Percentiles rank a stretch among this genome's conserved stretches.
Conservation (phyloP, 2,113 vertebrate genomes). For the Hippotragus niger region DNA sequence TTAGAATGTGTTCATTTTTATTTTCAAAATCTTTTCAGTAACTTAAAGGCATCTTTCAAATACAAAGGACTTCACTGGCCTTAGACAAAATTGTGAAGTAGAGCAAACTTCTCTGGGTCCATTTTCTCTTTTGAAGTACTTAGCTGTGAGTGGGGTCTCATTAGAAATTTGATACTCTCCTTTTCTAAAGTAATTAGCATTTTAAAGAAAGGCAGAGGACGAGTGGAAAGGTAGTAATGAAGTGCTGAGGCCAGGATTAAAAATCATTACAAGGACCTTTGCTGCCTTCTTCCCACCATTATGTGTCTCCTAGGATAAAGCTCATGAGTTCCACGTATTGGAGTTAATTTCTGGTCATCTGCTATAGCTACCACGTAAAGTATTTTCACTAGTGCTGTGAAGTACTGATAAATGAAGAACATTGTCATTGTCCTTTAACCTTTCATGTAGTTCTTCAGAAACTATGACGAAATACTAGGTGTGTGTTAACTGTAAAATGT, state of each 20-base stretch:
- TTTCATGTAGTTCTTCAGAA: not conserved
- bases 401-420: not conserved
- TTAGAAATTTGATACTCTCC: not conserved
- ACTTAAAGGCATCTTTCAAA: not conserved
- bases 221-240: not conserved
- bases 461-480: not conserved
- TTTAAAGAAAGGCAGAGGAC: not conserved
- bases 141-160: not conserved
- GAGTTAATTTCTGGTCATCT: not conserved
- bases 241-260: not conserved
- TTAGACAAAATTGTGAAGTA: not conserved
- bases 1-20: not conserved
- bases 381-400: not conserved
- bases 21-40: slow-evolving; percentile 12
- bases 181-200: not conserved
- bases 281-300: not conserved
- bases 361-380: not conserved
- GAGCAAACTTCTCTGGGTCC: not conserved
- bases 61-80: not conserved
- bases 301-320: not conserved
- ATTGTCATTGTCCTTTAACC: not conserved
- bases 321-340: not conserved
- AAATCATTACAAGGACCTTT: not conserved
- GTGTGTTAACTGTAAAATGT: not conserved
- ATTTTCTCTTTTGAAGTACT: slow-evolving; percentile 14